Evolutionary conservation across 1,140 invertebrate genomes (phyloP), one percentile per base, ranked within the genome.

Genomic region (Rhynchophorus ferrugineus): DNA sequence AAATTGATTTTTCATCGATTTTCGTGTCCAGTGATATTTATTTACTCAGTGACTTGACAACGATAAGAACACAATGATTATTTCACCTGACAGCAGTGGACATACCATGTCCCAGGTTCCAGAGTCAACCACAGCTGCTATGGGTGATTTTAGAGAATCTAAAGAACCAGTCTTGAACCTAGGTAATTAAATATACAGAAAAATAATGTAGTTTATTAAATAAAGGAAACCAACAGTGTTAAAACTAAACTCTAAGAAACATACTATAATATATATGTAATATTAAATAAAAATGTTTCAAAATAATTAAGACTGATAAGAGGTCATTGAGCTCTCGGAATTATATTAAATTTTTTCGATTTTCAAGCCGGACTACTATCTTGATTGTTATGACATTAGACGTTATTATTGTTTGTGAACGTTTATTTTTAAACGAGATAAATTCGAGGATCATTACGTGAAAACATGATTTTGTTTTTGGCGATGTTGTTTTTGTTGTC

Each of bases 151-250:
- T 22, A 37, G 57, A 36, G 50, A 51, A 13, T 54, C 50, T 21
- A 60, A 63, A 33, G 68, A 70, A 57, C 67, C 68, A 3, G 64
- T 63, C 3, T 56, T 70, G 1, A 70, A 70, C 58, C 60, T 70
- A 67, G 68, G 68, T 70, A 43, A 33, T 14, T 41, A 18, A 14
- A 39, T 17, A 41, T 1, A 49, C 11, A 9, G 34, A 46, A 43
- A 17, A 17, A 11, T n/a, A 8, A 21, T 9, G 6, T n/a, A 37
- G 33, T 21, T 37, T 37, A 19, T 18, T 14, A 24, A 21, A 9
- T 21, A 24, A 22, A 6, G 3, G 14, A 16, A 49, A 42, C 38
- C 18, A 42, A 49, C 47, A 42, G 20, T 49, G n/a, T n/a, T n/a
- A n/a, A n/a, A n/a, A n/a, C n/a, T n/a, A n/a, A n/a, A n/a, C n/a